These are phyloP conservation scores for Strix aluco DNA, from an alignment of 2,113 vertebrate species.

Conservation along the genomic window DNA sequence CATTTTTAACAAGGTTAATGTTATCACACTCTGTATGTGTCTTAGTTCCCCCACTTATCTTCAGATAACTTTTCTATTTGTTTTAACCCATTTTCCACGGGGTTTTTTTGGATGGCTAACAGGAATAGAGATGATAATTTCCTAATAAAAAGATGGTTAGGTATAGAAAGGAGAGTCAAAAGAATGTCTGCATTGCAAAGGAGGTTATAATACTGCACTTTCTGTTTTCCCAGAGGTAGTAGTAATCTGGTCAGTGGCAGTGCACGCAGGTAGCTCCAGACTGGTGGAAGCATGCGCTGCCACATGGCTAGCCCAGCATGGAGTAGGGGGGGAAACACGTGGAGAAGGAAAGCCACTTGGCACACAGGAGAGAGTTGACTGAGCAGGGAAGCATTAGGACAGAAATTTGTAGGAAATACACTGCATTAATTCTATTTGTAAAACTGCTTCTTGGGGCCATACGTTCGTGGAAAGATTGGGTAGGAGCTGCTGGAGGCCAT, in stretches of 20 bases:
- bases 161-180: background rate
- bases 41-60: background rate
- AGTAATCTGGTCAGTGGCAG: background rate
- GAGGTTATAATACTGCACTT: background rate
- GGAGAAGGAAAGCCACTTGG: background rate
- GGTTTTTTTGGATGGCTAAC: background rate
- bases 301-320: background rate
- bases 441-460: background rate
- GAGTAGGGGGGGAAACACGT: fast-evolving
- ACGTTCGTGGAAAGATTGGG: background rate
- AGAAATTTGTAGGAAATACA: background rate
- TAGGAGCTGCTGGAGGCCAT: background rate
- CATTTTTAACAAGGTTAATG: background rate
- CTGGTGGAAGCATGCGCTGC: fast-evolving
- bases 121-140: background rate
- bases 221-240: background rate
- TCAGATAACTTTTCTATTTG: background rate
- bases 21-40: background rate
- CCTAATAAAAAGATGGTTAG: too few species aligned
- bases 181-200: background rate
- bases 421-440: background rate
- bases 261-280: background rate
- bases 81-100: background rate
- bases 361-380: background rate
- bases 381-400: background rate